Evolutionary conservation across 1,140 invertebrate species (phyloP), one percentile per base, ranked within the genome.

Genomic region (Drosophila novamexicana): DNA sequence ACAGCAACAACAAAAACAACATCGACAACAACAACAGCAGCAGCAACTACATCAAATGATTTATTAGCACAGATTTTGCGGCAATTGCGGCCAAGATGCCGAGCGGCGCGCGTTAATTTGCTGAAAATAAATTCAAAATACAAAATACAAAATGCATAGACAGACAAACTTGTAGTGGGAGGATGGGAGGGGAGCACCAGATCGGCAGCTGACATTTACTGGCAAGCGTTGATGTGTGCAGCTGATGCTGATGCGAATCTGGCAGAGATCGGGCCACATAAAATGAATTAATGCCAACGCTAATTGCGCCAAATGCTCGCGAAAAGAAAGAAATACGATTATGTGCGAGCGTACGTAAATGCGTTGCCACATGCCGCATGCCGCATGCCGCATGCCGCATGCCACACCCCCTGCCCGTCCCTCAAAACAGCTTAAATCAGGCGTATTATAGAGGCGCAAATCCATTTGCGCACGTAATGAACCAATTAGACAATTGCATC

Each of bases 381-480:
- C 22, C 37, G 1, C 40, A 5, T 56, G 67, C 76, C 49, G 34
- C 45, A 37, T 37, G 53, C 22, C 37, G 1, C 40, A 14, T 18
- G 0, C 4, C 22, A 16, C n/a, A 6, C 6, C 7, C 4, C 5
- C 1, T 4, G 22, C 32, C 47, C 12, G 29, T 22, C 32, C 0
- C 32, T 12, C 63, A 18, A 40, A 53, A 54, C 58, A 68, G 59
- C 50, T 77, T 75, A 79, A 86, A 79, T 86, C 76, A 81, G 49
- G 65, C 83, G 59, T 71, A 47, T 83, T 86, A 88, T 83, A 77
- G 79, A 88, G 83, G 83, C 83, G 84, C 84, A 88, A 88, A 88
- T 83, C 83, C 83, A 88, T 88, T 88, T 88, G 79, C 65, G 83
- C 83, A 75, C 83, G 84, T 88, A 88, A 88, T 88, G 83, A 88